Evolutionary conservation across 2,113 vertebrate species (phyloP), one percentile per base, ranked within the genome.

Genomic region (Hyaena hyaena): DNA sequence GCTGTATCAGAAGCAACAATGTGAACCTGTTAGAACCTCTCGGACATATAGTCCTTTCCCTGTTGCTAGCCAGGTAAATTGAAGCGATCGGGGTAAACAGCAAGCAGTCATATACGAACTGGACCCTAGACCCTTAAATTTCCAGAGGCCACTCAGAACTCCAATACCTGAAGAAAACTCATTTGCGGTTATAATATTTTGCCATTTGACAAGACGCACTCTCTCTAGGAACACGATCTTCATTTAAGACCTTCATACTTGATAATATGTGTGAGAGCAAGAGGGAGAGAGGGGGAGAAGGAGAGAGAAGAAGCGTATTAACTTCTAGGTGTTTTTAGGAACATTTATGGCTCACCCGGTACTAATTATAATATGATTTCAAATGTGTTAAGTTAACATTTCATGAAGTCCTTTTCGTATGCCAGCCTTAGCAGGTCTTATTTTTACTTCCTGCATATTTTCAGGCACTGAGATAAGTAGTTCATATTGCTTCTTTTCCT

Each of bases 381-480:
- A 96, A 97, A 98, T 98, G 97, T 98, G 98, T 96, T 98, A 98
- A 98, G 97, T 98, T 98, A 98, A 98, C 96, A 98, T 98, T 98
- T 98, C 97, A 98, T 98, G 97, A 98, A 98, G 97, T 97, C 97
- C 96, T 97, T 97, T 97, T 98, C 97, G 95, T 96, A 97, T 97
- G 97, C 97, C 97, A 98, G 94, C 96, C 96, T 98, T 97, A 96
- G 93, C 97, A 98, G 97, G 73, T 98, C 97, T 98, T 98, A 98
- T 97, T 98, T 98, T 97, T 98, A 90, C 97, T 97, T 97, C 96
- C 95, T 97, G 94, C 66, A 87, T 98, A 98, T 97, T 98, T 98
- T 97, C 94, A 98, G 93, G 88, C 96, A 96, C 83, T 45, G 90
- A 98, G 97, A 98, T 96, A 98, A 98, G 96, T 97, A 98, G 97